Conservation (phyloP, 1,140 invertebrate genomes). For the Heliconius congener region DNA sequence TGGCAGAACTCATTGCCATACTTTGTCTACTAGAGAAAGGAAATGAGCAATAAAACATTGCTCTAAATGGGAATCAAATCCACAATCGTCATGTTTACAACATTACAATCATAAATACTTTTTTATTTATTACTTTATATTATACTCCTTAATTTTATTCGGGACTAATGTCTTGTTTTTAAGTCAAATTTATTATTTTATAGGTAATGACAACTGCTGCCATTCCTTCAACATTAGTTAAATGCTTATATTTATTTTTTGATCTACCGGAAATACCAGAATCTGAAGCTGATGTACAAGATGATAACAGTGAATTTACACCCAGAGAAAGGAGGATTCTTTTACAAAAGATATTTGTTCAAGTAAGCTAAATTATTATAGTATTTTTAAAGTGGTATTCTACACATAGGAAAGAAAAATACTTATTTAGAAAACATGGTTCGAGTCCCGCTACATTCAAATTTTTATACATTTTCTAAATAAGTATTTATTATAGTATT, state of each 20-base stretch:
- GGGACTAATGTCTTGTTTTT: background rate
- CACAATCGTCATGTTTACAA: no score
- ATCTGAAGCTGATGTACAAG: slow-evolving; percentile 87
- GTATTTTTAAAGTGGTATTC: no score
- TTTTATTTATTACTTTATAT: background rate
- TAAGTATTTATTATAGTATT: background rate
- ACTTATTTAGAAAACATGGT: no score
- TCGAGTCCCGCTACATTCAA: no score
- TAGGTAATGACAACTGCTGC: slow-evolving; percentile 97
- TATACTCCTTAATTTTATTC: background rate
- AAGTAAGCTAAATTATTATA: slow-evolving; percentile 82
- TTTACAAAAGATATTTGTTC: slow-evolving; percentile 98
- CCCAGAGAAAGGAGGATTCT: slow-evolving; percentile 94
- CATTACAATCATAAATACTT: no score
- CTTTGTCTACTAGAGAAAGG: no score
- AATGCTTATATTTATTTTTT: slow-evolving; percentile 99
- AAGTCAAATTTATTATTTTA: slow-evolving; percentile 23
- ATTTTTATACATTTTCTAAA: no score
- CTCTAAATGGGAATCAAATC: no score
- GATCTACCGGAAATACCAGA: slow-evolving; percentile 96
- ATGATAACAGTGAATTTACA: slow-evolving; percentile 92
- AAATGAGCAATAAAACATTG: no score
- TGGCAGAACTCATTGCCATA: no score
- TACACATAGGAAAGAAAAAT: no score
- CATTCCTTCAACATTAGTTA: slow-evolving; percentile 98